Conservation (phyloP, 92 coral and sea anemone species). For the Nematostella vectensis region DNA sequence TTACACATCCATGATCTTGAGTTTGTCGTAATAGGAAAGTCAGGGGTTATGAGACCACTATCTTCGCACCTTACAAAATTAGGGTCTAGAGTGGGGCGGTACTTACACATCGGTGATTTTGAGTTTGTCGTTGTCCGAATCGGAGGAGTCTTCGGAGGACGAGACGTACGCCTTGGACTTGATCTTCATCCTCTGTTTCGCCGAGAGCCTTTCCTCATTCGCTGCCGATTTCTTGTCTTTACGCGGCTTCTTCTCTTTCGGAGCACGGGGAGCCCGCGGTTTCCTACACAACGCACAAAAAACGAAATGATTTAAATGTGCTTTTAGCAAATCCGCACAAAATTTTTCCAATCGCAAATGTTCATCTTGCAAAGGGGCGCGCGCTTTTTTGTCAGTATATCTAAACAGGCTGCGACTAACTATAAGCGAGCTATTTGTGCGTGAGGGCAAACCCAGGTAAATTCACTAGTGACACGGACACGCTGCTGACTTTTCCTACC, state of each 20-base stretch:
- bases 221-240: slow-evolving; percentile 24
- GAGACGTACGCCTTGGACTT: slow-evolving; percentile 94
- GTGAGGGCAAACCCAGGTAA: no score
- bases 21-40: not conserved
- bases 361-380: no score
- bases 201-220: slow-evolving; percentile 48
- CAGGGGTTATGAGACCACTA: no score
- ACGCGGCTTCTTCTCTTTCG: slow-evolving; percentile 36
- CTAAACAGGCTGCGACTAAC: no score
- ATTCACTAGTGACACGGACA: no score
- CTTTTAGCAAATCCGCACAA: not conserved
- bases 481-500: no score
- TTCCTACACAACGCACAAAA: slow-evolving; percentile 8
- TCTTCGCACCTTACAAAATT: no score
- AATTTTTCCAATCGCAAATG: no score
- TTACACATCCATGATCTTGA: not conserved
- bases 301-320: not conserved
- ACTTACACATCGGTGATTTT: slow-evolving; percentile 87
- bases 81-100: no score
- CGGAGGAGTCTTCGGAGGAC: slow-evolving; percentile 92
- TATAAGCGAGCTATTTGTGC: no score
- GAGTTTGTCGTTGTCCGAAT: slow-evolving; percentile 84
- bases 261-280: slow-evolving; percentile 34
- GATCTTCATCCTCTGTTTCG: slow-evolving; percentile 79
- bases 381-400: no score